These are phyloP conservation scores for Clarias laeviceps DNA, from an alignment of 2,797 vertebrate species.

Conservation along the genomic window DNA sequence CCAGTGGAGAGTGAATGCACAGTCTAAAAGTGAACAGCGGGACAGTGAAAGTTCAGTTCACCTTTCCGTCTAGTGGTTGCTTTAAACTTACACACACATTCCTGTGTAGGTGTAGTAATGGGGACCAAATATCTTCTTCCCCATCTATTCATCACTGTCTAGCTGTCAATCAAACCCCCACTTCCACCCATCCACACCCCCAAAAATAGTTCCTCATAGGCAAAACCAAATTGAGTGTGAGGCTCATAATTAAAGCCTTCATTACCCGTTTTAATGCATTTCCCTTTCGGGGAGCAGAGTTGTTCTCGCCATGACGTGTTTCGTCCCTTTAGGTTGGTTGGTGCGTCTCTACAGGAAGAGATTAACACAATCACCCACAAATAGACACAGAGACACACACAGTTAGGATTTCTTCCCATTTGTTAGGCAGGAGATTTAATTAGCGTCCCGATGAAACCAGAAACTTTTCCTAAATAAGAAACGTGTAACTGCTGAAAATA, in stretches of 20 bases:
- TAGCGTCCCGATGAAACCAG: not conserved
- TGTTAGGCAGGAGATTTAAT: conserved; percentile 6
- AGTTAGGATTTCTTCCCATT: not conserved
- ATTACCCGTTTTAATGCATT: conserved; percentile 28
- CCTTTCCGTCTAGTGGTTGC: not conserved
- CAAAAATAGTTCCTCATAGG: not conserved
- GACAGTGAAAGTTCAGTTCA: conserved; percentile 14
- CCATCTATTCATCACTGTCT: not conserved
- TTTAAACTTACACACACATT: not conserved
- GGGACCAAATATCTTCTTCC: not conserved
- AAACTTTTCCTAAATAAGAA: conserved; percentile 8
- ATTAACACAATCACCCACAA: conserved; percentile 9
- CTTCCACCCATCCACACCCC: not conserved
- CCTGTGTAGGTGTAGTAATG: not conserved
- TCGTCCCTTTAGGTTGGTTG: not conserved
- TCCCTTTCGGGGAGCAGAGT: conserved; percentile 15
- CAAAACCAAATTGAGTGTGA: conserved; percentile 27
- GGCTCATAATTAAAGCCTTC: conserved; percentile 27
- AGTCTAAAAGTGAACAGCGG: conserved; percentile 24
- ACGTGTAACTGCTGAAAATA: not conserved
- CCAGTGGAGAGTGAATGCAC: conserved; percentile 9
- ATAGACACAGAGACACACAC: not conserved
- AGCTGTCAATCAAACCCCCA: not conserved
- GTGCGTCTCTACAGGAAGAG: not conserved
- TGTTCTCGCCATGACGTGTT: not conserved